A percentile compares a stretch with the other conserved stretches of the same genome.
Evolutionary conservation across 2,888 invertebrate species (phyloP).

Genomic region (Macrosiphum euphorbiae): DNA sequence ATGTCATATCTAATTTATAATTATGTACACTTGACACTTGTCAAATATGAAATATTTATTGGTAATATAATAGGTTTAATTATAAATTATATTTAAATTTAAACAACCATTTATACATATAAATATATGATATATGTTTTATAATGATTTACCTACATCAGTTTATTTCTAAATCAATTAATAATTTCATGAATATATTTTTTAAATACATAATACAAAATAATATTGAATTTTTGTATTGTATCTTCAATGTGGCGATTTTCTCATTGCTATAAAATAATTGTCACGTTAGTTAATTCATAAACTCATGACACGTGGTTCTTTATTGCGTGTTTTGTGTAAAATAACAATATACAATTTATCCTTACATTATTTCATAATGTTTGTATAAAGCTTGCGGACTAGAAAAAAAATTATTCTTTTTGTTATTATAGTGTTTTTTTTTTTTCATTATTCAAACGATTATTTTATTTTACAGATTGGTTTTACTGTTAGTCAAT

Average conservation of each 20-base stretch:
- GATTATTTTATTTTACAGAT: conserved; percentile 69
- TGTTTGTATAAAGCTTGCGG: background rate
- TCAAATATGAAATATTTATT: too few species aligned
- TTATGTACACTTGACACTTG: too few species aligned
- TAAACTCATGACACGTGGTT: too few species aligned
- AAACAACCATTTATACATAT: background rate
- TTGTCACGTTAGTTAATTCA: too few species aligned
- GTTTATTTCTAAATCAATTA: background rate
- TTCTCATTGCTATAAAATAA: background rate
- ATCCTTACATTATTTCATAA: background rate
- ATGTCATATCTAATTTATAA: background rate
- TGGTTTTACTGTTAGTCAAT: conserved; percentile 83
- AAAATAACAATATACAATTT: too few species aligned
- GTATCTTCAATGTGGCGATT: background rate
- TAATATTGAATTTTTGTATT: background rate
- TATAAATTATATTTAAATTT: too few species aligned
- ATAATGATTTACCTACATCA: background rate
- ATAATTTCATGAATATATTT: background rate
- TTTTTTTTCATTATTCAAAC: background rate
- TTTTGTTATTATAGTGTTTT: background rate
- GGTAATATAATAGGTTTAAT: too few species aligned
- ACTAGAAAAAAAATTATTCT: background rate
- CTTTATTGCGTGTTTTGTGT: too few species aligned
- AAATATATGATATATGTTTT: background rate
- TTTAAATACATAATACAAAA: background rate